Conservation (phyloP, 2,888 invertebrate species). For the Dolichomitus sp. region DNA sequence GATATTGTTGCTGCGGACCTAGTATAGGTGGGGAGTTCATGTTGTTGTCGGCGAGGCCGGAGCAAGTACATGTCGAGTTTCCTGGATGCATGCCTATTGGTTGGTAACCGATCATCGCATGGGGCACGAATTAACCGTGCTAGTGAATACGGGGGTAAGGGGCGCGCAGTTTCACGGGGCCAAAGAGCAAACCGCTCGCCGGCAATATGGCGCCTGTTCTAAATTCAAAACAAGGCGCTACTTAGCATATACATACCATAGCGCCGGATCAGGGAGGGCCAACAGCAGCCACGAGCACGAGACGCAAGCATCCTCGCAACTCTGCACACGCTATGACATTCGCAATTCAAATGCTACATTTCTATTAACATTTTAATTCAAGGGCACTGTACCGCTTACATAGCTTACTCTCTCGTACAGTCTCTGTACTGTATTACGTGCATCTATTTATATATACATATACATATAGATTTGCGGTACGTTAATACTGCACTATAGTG, state of each 20-base stretch:
- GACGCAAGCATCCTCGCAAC: constrained; percentile 19
- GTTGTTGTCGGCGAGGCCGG: background rate
- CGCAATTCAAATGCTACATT: constrained; percentile 86
- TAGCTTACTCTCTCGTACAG: constrained; percentile 16
- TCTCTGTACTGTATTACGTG: constrained; percentile 10
- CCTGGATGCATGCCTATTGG: constrained; percentile 41
- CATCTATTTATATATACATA: constrained; percentile 1
- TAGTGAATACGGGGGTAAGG: constrained; percentile 33
- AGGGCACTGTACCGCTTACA: constrained; percentile 73
- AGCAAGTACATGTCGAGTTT: constrained; percentile 20
- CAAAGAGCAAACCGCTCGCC: constrained; percentile 84
- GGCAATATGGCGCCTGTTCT: constrained; percentile 86
- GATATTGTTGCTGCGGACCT: constrained; percentile 9
- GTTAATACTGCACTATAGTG: constrained; percentile 25
- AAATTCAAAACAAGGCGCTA: constrained; percentile 86
- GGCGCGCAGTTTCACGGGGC: constrained; percentile 77
- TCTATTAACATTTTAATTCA: constrained; percentile 86
- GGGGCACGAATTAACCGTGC: constrained; percentile 65
- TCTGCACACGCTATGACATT: constrained; percentile 84
- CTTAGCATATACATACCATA: constrained; percentile 85
- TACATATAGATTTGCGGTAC: constrained; percentile 8
- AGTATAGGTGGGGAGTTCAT: constrained; percentile 7
- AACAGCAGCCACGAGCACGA: constrained; percentile 48
- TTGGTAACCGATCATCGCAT: constrained; percentile 51
- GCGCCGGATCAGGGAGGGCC: constrained; percentile 64